Evolutionary conservation across 2,888 invertebrate genomes (phyloP), one percentile per base, ranked within the genome.

Genomic region (Xanthorhoe spadicearia): DNA sequence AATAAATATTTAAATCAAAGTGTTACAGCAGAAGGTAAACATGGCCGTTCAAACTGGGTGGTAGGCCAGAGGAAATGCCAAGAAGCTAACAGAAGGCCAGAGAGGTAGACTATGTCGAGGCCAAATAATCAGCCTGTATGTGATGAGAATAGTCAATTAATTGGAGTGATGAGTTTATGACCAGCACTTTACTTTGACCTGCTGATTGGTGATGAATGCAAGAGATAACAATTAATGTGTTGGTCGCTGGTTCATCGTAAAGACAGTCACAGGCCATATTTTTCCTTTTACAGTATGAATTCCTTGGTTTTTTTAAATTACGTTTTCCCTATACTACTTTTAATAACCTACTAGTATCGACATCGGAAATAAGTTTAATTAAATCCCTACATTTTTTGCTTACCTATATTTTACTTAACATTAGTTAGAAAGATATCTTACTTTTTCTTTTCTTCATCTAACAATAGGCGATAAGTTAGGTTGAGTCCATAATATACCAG

Each of bases 401-500:
- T n/a, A n/a, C n/a, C 1, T 23, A 23, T 3, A 23, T 23, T 23
- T 23, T 23, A 3, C 23, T 23, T 23, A 23, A 23, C 23, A 23
- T 23, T 23, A 23, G 4, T 23, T 3, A 23, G 1, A 43, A 43
- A 43, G 10, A 43, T 43, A 10, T 23, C 91, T 94, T 91, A 97
- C 97, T 88, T 93, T 93, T 96, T 96, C 67, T 97, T 95, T 0
- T 93, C 82, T 1, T 93, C 94, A 81, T 95, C 93, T 72, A 98
- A 91, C 19, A 94, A 87, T 79, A 96, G 94, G 70, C 97, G 94
- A 88, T 98, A 98, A 2, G 95, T 91, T 71, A 97, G 86, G 86
- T 96, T 97, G 72, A 98, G 94, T 50, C 94, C 80, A 82, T 97
- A 97, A 86, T 98, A 98, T 61, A 96, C 85, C 43, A 95, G 89